A percentile compares a stretch with the other conserved stretches of the same genome.
Conservation (phyloP, 2,797 vertebrate genomes). For the Parotocinclus haroldoi region DNA sequence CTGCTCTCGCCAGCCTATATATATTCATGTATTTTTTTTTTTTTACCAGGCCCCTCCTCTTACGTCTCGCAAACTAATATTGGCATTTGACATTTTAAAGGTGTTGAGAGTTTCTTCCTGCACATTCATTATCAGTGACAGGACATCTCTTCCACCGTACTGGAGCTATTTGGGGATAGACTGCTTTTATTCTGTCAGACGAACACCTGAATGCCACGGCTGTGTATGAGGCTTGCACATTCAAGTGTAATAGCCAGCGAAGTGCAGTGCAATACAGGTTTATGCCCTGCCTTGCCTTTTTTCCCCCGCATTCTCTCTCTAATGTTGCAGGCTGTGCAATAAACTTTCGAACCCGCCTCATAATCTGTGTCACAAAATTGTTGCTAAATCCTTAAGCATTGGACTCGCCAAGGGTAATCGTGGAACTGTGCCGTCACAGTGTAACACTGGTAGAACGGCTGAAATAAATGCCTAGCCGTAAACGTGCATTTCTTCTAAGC, state of each 20-base stretch:
- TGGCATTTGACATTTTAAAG: constrained; percentile 48
- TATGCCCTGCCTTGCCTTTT: neutral
- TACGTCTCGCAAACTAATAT: constrained; percentile 22
- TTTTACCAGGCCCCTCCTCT: constrained; percentile 9
- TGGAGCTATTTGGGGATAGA: constrained; percentile 41
- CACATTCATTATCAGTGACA: constrained; percentile 43
- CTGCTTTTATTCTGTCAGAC: constrained; percentile 34
- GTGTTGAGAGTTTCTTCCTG: constrained; percentile 33
- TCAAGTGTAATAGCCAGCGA: neutral
- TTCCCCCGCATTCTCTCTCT: neutral
- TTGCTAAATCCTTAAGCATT: too few species aligned
- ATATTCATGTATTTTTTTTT: neutral
- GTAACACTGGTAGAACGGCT: too few species aligned
- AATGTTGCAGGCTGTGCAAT: neutral
- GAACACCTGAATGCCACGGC: constrained; percentile 17
- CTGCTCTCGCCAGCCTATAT: neutral
- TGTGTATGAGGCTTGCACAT: neutral
- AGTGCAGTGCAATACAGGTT: neutral
- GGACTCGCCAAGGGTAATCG: too few species aligned
- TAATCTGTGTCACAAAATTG: too few species aligned
- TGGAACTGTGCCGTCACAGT: too few species aligned
- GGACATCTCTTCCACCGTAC: constrained; percentile 24
- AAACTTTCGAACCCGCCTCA: neutral
- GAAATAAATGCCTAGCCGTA: too few species aligned
- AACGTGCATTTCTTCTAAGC: too few species aligned